Evolutionary conservation across 1,140 invertebrate genomes (phyloP).

Genomic region (Globodera ellingtonae): DNA sequence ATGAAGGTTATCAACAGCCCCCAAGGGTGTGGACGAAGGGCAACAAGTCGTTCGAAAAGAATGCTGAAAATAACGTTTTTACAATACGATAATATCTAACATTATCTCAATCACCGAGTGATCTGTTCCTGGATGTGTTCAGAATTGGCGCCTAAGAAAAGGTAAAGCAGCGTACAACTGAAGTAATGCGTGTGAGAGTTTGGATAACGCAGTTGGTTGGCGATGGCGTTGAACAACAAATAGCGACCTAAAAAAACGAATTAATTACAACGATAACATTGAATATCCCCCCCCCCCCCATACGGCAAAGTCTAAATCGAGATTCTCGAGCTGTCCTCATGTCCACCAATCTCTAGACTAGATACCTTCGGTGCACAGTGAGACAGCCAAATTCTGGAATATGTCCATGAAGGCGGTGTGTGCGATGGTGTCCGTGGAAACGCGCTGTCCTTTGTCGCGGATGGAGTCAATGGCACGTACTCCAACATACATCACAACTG

Average conservation of each 20-base stretch:
- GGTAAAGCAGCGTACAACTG: constrained; percentile 89
- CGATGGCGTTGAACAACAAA: constrained; percentile 94
- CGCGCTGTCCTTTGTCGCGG: constrained; percentile 74
- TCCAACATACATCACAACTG: constrained; percentile 93
- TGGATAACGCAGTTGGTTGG: constrained; percentile 95
- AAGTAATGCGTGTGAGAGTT: constrained; percentile 99
- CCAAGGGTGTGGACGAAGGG: constrained; percentile 98
- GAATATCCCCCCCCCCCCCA: background rate
- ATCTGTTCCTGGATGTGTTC: constrained; percentile 88
- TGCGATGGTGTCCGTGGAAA: constrained; percentile 88
- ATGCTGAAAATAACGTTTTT: constrained; percentile 72
- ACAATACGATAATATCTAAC: too few relatives aligned
- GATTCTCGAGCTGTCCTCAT: too few relatives aligned
- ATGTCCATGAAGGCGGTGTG: constrained; percentile 99
- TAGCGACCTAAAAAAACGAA: constrained; percentile 88
- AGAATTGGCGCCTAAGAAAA: constrained; percentile 94
- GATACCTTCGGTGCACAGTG: constrained; percentile 89
- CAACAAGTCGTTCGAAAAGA: constrained; percentile 90
- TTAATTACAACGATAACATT: constrained; percentile 38
- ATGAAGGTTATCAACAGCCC: constrained; percentile 97
- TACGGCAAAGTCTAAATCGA: too few relatives aligned
- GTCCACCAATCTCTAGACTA: background rate
- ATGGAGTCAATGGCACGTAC: constrained; percentile 82
- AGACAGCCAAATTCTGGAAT: constrained; percentile 95
- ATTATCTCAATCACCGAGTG: constrained; percentile 71